A percentile compares a stretch with the other conserved stretches of the same genome.
phyloP scores from a whole-genome alignment of 2,888 invertebrate genomes.

The Heliconius charithonia region DNA sequence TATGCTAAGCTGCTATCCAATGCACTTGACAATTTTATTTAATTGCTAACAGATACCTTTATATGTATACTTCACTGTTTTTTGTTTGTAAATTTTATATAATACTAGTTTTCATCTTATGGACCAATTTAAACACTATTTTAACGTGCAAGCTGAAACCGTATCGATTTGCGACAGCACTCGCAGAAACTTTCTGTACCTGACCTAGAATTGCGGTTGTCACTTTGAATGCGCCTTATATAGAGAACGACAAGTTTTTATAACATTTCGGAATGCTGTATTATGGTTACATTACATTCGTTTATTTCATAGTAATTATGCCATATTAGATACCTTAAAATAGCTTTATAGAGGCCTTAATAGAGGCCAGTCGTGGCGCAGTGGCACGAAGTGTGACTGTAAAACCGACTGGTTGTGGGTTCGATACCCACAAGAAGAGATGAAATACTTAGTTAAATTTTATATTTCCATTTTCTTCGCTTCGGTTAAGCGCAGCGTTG shows the following conservation, averaged over 20 bases:
- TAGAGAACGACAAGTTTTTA: not conserved
- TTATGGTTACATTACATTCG: not conserved
- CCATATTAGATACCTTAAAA: not conserved
- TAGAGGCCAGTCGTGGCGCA: no score
- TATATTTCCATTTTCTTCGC: no score
- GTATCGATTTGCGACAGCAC: conserved; percentile 2
- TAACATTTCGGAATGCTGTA: conserved; percentile 2
- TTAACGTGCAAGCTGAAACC: not conserved
- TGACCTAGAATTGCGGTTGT: conserved; percentile 42
- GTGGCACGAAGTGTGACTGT: no score
- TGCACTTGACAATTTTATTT: no score
- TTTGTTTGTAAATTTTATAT: not conserved
- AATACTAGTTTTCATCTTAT: not conserved
- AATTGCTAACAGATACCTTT: no score
- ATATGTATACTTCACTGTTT: no score
- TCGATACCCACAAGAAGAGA: no score
- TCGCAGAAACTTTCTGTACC: conserved; percentile 31
- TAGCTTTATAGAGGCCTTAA: no score
- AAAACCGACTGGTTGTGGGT: no score
- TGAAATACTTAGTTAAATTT: no score
- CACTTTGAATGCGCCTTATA: conserved; percentile 11
- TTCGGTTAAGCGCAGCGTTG: no score
- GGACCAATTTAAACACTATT: not conserved
- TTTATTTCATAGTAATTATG: not conserved
- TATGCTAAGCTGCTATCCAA: no score